These are phyloP conservation scores for Smittia aterrima DNA, from an alignment of 2,888 invertebrate genomes.

Conservation along the genomic window DNA sequence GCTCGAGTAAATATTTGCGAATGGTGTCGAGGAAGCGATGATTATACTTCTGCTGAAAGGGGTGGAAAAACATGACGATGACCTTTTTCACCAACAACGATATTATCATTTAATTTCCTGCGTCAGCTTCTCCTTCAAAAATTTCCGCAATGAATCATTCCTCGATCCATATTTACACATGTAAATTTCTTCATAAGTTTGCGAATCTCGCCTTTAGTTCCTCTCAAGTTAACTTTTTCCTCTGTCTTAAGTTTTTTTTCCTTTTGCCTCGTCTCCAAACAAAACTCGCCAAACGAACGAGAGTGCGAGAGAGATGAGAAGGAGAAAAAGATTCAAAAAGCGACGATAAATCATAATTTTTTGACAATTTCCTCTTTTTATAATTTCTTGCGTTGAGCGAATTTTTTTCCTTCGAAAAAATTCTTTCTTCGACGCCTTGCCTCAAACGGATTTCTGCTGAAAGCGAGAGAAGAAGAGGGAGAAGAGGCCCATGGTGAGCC, in stretches of 20 bases:
- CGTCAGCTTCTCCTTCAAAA: not conserved
- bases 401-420: not conserved
- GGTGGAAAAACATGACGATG: not conserved
- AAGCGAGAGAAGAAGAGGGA: not conserved
- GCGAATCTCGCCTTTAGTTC: not conserved
- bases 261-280: not conserved
- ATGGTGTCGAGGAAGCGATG: not conserved
- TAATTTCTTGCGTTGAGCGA: slow-evolving; percentile 20
- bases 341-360: slow-evolving; percentile 39
- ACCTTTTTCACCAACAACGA: not conserved
- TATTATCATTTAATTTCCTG: not conserved
- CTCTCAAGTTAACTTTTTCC: not conserved
- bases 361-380: slow-evolving; percentile 41
- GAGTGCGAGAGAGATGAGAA: too few species aligned
- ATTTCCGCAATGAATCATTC: not conserved
- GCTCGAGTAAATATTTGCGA: not conserved
- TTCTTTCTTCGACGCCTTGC: not conserved
- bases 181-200: not conserved
- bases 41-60: not conserved
- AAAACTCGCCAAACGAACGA: slow-evolving; percentile 22
- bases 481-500: slow-evolving; percentile 22
- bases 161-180: not conserved
- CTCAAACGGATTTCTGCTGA: not conserved
- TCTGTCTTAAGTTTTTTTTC: not conserved
- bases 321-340: not conserved